These are phyloP conservation scores for Crenuchus spilurus DNA, from an alignment of 2,797 vertebrate species.

Conservation along the genomic window DNA sequence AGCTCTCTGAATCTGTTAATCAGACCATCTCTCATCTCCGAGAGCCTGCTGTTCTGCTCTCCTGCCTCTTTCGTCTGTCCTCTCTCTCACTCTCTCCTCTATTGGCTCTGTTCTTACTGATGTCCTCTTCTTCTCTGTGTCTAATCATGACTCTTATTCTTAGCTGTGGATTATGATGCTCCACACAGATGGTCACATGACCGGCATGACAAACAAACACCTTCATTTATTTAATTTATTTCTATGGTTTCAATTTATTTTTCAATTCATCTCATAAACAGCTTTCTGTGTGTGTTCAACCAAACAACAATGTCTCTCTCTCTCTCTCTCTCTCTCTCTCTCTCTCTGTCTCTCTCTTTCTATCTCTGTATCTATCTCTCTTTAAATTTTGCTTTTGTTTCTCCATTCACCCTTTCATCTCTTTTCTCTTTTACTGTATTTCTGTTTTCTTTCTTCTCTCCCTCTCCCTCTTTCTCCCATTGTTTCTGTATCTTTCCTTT, in stretches of 20 bases:
- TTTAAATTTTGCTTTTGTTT: slow-evolving; percentile 8
- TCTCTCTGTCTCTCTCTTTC: background rate
- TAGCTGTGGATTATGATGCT: too few species aligned
- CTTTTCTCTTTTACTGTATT: background rate
- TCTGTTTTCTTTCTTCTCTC: slow-evolving; percentile 2
- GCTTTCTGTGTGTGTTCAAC: too few species aligned
- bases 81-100: background rate
- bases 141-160: too few species aligned
- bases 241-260: background rate
- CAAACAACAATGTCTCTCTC: background rate
- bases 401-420: background rate
- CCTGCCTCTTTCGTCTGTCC: background rate
- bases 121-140: slow-evolving; percentile 10
- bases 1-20: slow-evolving; percentile 44
- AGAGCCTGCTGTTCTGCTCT: slow-evolving; percentile 35
- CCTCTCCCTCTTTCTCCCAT: slow-evolving; percentile 11
- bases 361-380: background rate
- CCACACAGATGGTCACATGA: background rate
- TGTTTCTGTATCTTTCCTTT: slow-evolving; percentile 10
- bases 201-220: too few species aligned
- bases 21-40: slow-evolving; percentile 41
- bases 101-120: background rate
- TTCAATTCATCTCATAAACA: background rate
- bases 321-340: background rate
- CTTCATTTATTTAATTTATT: background rate